These are phyloP conservation scores for Goniozus legneri DNA, from an alignment of 1,140 invertebrate species.

Conservation along the genomic window DNA sequence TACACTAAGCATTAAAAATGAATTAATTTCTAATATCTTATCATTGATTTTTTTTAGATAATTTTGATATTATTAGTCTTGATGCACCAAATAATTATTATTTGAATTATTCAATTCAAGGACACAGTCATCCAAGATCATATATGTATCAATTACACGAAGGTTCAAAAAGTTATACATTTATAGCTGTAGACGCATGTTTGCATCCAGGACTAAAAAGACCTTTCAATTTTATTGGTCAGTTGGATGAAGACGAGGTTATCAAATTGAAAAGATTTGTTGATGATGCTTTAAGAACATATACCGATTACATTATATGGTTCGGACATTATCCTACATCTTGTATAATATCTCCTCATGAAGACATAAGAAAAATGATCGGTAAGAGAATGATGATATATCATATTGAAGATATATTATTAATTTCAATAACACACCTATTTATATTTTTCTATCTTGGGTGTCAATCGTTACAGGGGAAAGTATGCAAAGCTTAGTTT, in stretches of 20 bases:
- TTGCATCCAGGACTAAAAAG: slow-evolving; percentile 78
- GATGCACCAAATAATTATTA: slow-evolving; percentile 74
- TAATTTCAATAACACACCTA: no score
- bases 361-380: slow-evolving; percentile 59
- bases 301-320: slow-evolving; percentile 68
- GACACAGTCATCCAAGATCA: slow-evolving; percentile 65
- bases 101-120: slow-evolving; percentile 79
- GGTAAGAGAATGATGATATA: slow-evolving; percentile 35
- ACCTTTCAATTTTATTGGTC: slow-evolving; percentile 92
- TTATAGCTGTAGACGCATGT: slow-evolving; percentile 87
- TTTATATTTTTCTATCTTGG: no score
- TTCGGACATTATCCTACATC: slow-evolving; percentile 95
- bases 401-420: no score
- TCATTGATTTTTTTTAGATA: slow-evolving; percentile 70
- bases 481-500: slow-evolving; percentile 61
- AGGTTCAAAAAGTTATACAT: slow-evolving; percentile 65
- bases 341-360: slow-evolving; percentile 67
- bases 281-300: slow-evolving; percentile 46
- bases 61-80: slow-evolving; percentile 77
- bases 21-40: slow-evolving; percentile 7
- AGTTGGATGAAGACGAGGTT: slow-evolving; percentile 62
- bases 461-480: slow-evolving; percentile 34
- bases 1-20: background rate
- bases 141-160: slow-evolving; percentile 68
- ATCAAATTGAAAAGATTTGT: slow-evolving; percentile 55